A percentile compares a stretch with the other conserved stretches of the same genome.
Evolutionary conservation across 35 echinoderm and acorn worm species (phyloP).

Genomic region (Hemicentrotus pulcherrimus): DNA sequence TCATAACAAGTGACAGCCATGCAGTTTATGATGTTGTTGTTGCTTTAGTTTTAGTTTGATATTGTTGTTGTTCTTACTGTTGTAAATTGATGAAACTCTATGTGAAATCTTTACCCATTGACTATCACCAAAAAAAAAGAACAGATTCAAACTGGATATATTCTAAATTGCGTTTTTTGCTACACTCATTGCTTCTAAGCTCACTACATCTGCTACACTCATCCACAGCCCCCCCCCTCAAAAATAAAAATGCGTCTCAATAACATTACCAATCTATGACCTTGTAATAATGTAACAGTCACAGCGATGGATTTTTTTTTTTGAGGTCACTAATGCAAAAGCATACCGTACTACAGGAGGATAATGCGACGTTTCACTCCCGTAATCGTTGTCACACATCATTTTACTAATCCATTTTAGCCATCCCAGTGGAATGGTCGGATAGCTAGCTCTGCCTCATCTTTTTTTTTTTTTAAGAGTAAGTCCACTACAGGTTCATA

Average conservation of each 20-base stretch:
- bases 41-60: too few species aligned
- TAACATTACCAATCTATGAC: background rate
- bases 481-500: background rate
- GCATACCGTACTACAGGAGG: background rate
- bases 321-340: background rate
- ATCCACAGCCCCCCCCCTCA: background rate
- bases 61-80: too few species aligned
- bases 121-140: too few species aligned
- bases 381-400: constrained; percentile 1
- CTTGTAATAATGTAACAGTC: background rate
- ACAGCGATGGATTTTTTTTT: background rate
- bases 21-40: too few species aligned
- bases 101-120: too few species aligned
- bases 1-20: too few species aligned
- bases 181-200: too few species aligned
- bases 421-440: background rate
- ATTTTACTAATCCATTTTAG: background rate
- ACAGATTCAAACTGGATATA: too few species aligned
- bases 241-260: background rate
- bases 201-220: background rate
- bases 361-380: background rate
- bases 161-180: too few species aligned
- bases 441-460: background rate
- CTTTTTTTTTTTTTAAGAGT: background rate
- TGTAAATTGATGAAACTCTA: too few species aligned